Conservation (phyloP, 2,797 vertebrate species). For the Anomalospiza imberbis region DNA sequence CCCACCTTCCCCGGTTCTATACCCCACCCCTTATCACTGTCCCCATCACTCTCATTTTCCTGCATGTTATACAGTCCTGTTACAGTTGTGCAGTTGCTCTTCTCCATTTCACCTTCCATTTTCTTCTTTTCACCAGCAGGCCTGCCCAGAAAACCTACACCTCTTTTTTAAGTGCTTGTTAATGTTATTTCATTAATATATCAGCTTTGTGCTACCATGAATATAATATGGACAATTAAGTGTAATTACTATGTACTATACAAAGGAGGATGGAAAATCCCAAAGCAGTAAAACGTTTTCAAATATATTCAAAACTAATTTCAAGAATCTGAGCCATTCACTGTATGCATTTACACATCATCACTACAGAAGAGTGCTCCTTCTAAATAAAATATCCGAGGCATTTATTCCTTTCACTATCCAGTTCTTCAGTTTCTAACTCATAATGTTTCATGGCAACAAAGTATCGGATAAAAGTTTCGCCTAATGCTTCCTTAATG, state of each 20-base stretch:
- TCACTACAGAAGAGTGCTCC: neutral
- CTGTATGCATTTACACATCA: neutral
- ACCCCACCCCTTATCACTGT: accelerated
- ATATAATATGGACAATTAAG: neutral
- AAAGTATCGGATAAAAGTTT: constrained; percentile 90
- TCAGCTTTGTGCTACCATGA: neutral
- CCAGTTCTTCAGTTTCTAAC: constrained; percentile 88
- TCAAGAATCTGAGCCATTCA: neutral
- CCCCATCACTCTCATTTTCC: neutral
- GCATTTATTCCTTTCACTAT: constrained; percentile 88
- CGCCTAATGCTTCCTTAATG: constrained; percentile 83
- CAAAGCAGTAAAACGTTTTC: neutral
- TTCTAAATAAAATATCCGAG: constrained; percentile 92
- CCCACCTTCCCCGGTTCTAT: neutral
- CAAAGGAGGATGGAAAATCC: neutral
- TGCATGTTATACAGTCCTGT: neutral
- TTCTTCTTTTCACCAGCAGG: neutral
- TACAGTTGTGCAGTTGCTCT: neutral
- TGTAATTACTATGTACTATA: neutral
- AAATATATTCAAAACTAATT: neutral
- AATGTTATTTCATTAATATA: neutral
- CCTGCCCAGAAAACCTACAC: neutral
- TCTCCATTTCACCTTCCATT: neutral
- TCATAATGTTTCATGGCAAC: constrained; percentile 92
- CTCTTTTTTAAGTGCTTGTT: neutral